Evolutionary conservation across 2,797 vertebrate species (phyloP), one percentile per base, ranked within the genome.

Genomic region (Chrosomus eos): DNA sequence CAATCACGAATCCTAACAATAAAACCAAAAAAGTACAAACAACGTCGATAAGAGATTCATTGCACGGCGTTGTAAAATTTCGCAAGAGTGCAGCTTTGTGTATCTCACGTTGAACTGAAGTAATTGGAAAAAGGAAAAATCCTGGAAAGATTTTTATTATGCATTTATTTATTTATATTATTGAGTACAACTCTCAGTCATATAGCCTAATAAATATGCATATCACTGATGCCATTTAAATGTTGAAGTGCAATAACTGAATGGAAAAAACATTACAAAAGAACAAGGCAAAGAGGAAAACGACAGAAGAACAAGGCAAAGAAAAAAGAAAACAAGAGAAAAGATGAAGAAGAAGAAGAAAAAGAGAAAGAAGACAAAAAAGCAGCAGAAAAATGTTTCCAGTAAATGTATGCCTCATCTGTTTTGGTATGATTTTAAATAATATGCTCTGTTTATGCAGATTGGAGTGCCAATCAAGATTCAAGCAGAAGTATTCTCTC

Each of bases 381-480:
- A 33, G 31, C 36, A 8, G 28, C 8, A 55, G 8, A 19, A 1
- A 33, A 31, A 55, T 58, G 58, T 45, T 64, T 53, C 23, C 19
- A 26, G 9, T 38, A 53, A 67, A 53, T 36, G 16, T 38, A 75
- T 23, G 40, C 36, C 5, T 38, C 1, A 5, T 64, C 40, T 48
- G 14, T 82, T 48, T 62, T 16, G 55, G 9, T 36, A 5, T 19
- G 13, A 21, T 51, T 74, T 62, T 51, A n/a, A 14, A 64, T 85
- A 53, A 51, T 23, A 23, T 38, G 8, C 43, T 62, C 38, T 62
- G 23, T 36, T 78, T 10, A 10, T 51, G 23, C 16, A n/a, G 26
- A 71, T 60, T 51, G 64, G n/a, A 45, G 55, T 64, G 72, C 38
- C n/a, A 64, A 80, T 85, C 62, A 76, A 43, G 36, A 58, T 51